Evolutionary conservation across 2,113 vertebrate genomes (phyloP).

Genomic region (Ictidomys tridecemlineatus): DNA sequence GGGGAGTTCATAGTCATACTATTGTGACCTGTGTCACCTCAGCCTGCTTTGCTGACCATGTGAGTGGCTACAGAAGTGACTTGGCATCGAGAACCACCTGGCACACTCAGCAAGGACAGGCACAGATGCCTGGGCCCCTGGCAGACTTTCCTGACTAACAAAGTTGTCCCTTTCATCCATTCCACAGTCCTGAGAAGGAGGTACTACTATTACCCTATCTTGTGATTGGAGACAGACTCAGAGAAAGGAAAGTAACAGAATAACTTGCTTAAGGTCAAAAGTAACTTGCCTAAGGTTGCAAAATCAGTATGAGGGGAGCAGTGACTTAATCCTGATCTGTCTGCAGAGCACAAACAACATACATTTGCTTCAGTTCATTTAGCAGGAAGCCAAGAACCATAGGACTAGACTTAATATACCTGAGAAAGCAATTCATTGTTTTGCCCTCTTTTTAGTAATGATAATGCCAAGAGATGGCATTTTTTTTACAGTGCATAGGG

Average conservation of each 20-base stretch:
- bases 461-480: slow-evolving; percentile 22
- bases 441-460: slow-evolving; percentile 31
- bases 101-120: neutral
- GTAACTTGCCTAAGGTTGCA: neutral
- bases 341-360: neutral
- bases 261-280: neutral
- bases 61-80: neutral
- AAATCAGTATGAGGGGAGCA: neutral
- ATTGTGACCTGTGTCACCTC: neutral
- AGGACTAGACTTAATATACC: neutral
- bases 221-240: neutral
- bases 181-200: neutral
- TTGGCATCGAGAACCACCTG: neutral
- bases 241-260: neutral
- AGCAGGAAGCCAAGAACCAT: neutral
- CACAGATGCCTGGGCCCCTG: neutral
- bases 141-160: neutral
- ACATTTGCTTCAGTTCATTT: neutral
- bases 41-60: neutral
- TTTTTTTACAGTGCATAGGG: slow-evolving; percentile 26
- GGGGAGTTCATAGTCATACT: neutral
- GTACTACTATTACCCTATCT: neutral
- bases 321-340: neutral
- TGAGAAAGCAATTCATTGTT: neutral
- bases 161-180: neutral